Percentiles rank a stretch among this genome's conserved stretches.
These are phyloP conservation scores for Rousettus leschenaultii DNA, from an alignment of 2,113 vertebrate genomes.

Conservation along the genomic window DNA sequence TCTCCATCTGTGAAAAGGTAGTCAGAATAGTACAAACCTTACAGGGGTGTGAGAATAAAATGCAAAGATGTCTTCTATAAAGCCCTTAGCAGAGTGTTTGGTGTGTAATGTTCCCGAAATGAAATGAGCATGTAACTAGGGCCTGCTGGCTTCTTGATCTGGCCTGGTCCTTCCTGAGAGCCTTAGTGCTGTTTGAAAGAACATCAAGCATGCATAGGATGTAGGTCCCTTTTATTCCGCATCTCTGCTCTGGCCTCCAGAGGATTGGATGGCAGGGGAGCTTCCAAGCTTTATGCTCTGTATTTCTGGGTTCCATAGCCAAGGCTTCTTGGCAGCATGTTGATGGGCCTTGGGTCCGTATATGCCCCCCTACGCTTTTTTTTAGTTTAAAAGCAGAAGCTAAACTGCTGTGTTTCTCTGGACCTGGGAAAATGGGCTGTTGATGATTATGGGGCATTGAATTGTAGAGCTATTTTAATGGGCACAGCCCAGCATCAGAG, in stretches of 20 bases:
- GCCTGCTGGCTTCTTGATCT: neutral
- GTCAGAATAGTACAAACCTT: neutral
- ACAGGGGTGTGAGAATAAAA: neutral
- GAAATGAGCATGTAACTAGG: neutral
- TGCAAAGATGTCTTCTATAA: neutral
- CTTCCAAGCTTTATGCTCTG: neutral
- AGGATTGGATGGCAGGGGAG: neutral
- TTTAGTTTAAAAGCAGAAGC: neutral
- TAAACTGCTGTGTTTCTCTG: neutral
- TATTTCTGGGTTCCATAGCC: neutral
- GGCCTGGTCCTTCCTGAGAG: neutral
- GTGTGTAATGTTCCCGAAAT: neutral
- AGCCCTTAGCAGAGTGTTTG: neutral
- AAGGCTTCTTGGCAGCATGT: neutral
- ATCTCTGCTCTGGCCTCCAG: neutral
- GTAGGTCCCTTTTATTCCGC: neutral
- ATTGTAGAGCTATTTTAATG: neutral
- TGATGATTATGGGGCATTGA: neutral
- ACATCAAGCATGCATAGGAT: fast-evolving
- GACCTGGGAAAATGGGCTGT: neutral
- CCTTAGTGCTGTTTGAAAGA: neutral
- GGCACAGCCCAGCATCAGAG: neutral
- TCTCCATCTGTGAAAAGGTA: neutral
- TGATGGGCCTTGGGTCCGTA: neutral
- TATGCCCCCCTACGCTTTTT: neutral